Base-by-base conservation (phyloP, 2,888 invertebrate species). In the Gymnoscelis rufifasciata region DNA sequence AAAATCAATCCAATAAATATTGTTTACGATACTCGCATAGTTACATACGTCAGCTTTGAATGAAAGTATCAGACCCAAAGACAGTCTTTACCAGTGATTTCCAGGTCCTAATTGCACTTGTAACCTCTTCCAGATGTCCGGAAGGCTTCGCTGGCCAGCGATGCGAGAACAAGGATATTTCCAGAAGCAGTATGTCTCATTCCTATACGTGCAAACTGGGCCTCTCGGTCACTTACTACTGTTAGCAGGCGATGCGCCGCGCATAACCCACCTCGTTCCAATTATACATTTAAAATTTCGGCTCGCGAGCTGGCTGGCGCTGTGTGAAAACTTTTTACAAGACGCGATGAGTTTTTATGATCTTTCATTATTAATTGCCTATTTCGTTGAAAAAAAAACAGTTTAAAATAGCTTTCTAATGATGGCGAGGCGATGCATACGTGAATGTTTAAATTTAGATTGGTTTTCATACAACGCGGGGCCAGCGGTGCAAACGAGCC, bases 91-190 rank as follows among this genome's bases (percentile, higher is more conserved):
- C n/a, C n/a, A n/a, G n/a, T n/a, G n/a, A n/a, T n/a, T n/a, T n/a
- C 19, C 2, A 19, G 19, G 19, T 19, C 0, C 11, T 7, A 38
- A 11, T 37, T 10, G n/a, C 14, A 40, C 26, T 26, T 11, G 11
- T 35, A 19, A 43, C 54, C 54, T 43, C n/a, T 55, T 90, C 8
- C 90, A 94, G 94, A 88, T 95, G 94, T 86, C 92, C 92, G 64
- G 93, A 93, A 78, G 94, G 93, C 73, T 94, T 92, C 91, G 92
- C 91, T 76, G 94, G 94, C 71, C 91, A 91, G 77, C 91, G 93
- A 71, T 95, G 95, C 88, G 93, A 93, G 87, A 91, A 91, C 82
- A 94, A 95, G 91, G 92, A 92, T 83, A 92, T 93, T 74, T 91
- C 91, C 78, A 81, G 83, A 75, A 91, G 92, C 90, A 93, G 93